Conservation (phyloP, 2,113 vertebrate genomes). For the Miniopterus natalensis region DNA sequence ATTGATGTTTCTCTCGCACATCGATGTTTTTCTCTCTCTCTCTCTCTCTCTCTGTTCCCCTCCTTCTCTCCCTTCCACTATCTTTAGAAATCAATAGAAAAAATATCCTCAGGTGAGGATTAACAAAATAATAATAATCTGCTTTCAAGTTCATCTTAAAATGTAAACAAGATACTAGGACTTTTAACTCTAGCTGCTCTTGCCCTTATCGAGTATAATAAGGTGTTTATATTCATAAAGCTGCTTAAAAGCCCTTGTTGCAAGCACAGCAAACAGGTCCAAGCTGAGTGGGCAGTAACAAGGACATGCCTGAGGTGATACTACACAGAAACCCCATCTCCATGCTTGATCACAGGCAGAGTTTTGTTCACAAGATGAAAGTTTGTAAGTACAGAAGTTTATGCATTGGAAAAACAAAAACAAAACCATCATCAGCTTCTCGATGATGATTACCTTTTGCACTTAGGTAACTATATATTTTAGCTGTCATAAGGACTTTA, state of each 20-base stretch:
- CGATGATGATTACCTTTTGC: background rate
- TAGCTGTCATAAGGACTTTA: background rate
- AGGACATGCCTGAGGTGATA: background rate
- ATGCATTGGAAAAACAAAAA: background rate
- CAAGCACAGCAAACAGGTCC: background rate
- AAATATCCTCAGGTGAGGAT: background rate
- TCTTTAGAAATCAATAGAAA: background rate
- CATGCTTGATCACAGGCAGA: background rate
- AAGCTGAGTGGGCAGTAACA: background rate
- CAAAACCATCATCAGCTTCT: background rate
- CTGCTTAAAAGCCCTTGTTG: background rate
- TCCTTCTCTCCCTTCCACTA: background rate
- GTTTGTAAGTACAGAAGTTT: background rate
- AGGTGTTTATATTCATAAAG: slow-evolving; percentile 10
- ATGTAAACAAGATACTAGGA: background rate
- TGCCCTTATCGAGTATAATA: background rate
- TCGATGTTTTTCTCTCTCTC: background rate
- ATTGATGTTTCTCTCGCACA: background rate
- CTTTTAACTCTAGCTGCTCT: background rate
- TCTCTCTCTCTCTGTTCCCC: background rate
- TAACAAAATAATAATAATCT: background rate
- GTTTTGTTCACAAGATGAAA: background rate
- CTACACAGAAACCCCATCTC: background rate
- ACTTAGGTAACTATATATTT: background rate
- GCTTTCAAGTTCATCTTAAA: slow-evolving; percentile 25